Percentiles rank a stretch among this genome's conserved stretches.
Evolutionary conservation across 2,888 invertebrate genomes (phyloP).

Genomic region (Eretmocerus hayati): DNA sequence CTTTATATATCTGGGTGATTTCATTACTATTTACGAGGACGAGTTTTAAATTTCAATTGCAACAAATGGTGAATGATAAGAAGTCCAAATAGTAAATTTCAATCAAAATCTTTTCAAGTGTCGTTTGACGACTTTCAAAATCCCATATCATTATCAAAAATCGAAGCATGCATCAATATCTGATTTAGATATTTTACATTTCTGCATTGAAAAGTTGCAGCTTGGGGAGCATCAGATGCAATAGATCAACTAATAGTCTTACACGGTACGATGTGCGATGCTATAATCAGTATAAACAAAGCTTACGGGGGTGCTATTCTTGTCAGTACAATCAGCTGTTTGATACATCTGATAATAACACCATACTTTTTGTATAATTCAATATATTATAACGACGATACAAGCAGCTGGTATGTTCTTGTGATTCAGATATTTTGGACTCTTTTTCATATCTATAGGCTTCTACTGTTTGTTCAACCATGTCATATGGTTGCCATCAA

Average conservation of each 20-base stretch:
- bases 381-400: constrained; percentile 49
- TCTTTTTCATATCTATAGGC: constrained; percentile 50
- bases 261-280: constrained; percentile 52
- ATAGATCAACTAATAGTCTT: constrained; percentile 46
- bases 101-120: no score
- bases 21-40: no score
- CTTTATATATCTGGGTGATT: no score
- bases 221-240: constrained; percentile 3
- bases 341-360: constrained; percentile 56
- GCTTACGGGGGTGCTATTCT: constrained; percentile 53
- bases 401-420: constrained; percentile 49
- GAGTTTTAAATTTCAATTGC: no score
- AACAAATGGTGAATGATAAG: no score
- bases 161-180: no score
- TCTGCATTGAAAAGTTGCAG: no score
- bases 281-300: constrained; percentile 49
- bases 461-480: constrained; percentile 56
- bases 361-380: constrained; percentile 57
- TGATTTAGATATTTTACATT: no score
- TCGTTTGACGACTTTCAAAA: no score
- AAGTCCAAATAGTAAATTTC: no score
- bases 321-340: constrained; percentile 52
- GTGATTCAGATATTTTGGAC: constrained; percentile 55
- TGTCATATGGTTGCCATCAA: constrained; percentile 52
- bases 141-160: no score